Base-by-base conservation (phyloP, 2,888 invertebrate genomes). In the Euphydryas editha region DNA sequence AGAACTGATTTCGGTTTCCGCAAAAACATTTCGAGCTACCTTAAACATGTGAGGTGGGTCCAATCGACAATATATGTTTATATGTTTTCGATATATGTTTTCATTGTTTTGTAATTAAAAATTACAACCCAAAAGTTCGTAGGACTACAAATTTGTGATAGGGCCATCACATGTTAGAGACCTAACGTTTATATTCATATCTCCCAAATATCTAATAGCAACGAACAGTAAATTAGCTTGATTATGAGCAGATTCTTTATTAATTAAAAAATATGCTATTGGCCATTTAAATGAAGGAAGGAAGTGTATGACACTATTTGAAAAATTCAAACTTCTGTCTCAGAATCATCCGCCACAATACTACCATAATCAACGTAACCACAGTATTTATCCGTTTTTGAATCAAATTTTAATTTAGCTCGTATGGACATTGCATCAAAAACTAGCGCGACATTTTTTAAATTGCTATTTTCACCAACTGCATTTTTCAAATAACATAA, bases 361-460 rank as follows among this genome's bases (percentile, higher is more conserved):
- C 61, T 54, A 30, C 55, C 61, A 54, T 54, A 61, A 30, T 61
- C 61, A n/a, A n/a, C n/a, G n/a, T n/a, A n/a, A n/a, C n/a, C n/a
- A n/a, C n/a, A n/a, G n/a, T n/a, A n/a, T n/a, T 60, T 60, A 39
- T 54, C 60, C 3, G 42, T 13, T 7, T 13, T 42, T 11, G 15
- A 10, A 13, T 42, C 42, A 42, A 10, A 42, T 17, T 20, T 20
- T 21, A 42, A n/a, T 58, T 58, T 36, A 47, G 47, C n/a, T 36
- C 46, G 24, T 13, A 59, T 59, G n/a, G 59, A 44, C 59, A 59
- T 59, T 47, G 46, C 24, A 59, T 59, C 30, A 59, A 59, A 59
- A 36, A 59, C 21, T 59, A 59, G 30, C 17, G 59, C 59, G 17
- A 59, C 47, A 30, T 59, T 59, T 39, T 49, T 7, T 15, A 49